Percentiles rank a stretch among this genome's conserved stretches.
Conservation (phyloP, 92 coral and sea anemone genomes). For the Porites rus region DNA sequence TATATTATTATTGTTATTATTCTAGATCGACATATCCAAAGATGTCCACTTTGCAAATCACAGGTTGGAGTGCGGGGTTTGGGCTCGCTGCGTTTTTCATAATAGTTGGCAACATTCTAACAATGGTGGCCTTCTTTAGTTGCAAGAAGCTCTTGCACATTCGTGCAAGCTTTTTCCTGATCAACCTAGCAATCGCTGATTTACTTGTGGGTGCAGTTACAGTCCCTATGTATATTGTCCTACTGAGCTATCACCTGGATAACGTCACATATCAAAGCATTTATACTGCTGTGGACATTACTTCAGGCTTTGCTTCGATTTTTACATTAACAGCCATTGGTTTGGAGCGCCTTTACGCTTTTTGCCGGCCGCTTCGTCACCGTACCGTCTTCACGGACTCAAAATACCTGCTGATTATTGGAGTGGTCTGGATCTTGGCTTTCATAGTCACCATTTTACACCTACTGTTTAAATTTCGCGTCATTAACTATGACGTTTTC, state of each 20-base stretch:
- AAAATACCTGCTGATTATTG: slow-evolving; percentile 36
- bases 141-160: slow-evolving; percentile 69
- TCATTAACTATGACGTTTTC: slow-evolving; percentile 62
- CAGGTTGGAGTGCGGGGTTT: slow-evolving; percentile 60
- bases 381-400: slow-evolving; percentile 12
- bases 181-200: slow-evolving; percentile 73
- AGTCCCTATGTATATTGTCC: slow-evolving; percentile 68
- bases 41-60: slow-evolving; percentile 29
- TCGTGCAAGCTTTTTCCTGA: slow-evolving; percentile 76
- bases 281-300: slow-evolving; percentile 59
- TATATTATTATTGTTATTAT: too few species aligned
- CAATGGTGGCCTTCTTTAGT: slow-evolving; percentile 66
- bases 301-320: slow-evolving; percentile 63
- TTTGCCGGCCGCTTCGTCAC: slow-evolving; percentile 41
- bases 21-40: neutral
- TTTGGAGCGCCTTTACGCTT: slow-evolving; percentile 54
- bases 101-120: slow-evolving; percentile 56
- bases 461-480: slow-evolving; percentile 55
- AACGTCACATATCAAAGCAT: slow-evolving; percentile 64
- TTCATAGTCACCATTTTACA: slow-evolving; percentile 68
- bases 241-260: slow-evolving; percentile 55
- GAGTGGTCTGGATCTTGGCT: slow-evolving; percentile 64
- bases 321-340: slow-evolving; percentile 57
- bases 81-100: slow-evolving; percentile 42
- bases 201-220: slow-evolving; percentile 69